Conservation (phyloP, 35 echinoderm and acorn worm species). For the Apostichopus parvimensis region DNA sequence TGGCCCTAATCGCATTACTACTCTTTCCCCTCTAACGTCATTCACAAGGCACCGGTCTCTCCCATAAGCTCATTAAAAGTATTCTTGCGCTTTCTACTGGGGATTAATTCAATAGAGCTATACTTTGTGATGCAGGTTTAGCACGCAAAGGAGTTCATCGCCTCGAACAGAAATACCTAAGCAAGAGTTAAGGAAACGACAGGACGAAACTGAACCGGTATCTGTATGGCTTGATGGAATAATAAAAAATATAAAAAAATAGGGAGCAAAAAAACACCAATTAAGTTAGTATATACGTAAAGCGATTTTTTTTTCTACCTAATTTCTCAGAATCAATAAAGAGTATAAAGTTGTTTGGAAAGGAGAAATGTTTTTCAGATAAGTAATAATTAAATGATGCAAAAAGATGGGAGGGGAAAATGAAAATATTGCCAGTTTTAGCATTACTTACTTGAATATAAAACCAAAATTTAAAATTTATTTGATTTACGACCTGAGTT, state of each 20-base stretch:
- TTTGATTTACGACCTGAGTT: too few relatives aligned
- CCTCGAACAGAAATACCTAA: conserved; percentile 8
- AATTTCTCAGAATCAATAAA: background rate
- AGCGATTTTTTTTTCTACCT: background rate
- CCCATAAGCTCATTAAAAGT: conserved; percentile 42
- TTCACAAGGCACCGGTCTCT: conserved; percentile 12
- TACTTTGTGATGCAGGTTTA: conserved; percentile 11
- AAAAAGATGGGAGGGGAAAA: too few relatives aligned
- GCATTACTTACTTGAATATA: too few relatives aligned
- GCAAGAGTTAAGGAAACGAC: background rate
- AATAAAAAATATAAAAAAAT: background rate
- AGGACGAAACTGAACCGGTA: background rate
- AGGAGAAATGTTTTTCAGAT: background rate
- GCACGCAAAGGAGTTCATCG: conserved; percentile 48
- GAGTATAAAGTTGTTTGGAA: background rate
- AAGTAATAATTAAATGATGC: background rate
- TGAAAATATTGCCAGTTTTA: too few relatives aligned
- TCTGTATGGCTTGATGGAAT: background rate
- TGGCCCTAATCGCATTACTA: conserved; percentile 43
- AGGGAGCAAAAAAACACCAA: background rate
- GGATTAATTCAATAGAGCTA: conserved; percentile 37
- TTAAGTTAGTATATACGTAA: background rate
- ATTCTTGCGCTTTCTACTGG: conserved; percentile 29
- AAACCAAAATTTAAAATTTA: too few relatives aligned
- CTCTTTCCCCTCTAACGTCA: conserved; percentile 25